Base-by-base conservation (phyloP, 64 coral and sea anemone genomes). In the Pachyseris speciosa region DNA sequence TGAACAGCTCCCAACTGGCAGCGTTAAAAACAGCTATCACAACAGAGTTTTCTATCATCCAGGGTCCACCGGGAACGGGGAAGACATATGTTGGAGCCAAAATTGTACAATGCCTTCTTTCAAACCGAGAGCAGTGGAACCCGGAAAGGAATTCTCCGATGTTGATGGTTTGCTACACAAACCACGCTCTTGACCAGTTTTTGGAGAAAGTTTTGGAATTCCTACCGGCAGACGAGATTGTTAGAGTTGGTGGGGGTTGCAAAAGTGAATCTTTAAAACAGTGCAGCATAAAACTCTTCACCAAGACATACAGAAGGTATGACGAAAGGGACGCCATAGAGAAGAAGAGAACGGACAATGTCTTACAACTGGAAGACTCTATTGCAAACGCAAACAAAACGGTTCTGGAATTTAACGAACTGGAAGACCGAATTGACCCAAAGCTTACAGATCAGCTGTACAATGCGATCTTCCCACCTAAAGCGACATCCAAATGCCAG, bases 1-100 rank as follows among this genome's bases (percentile, higher is more conserved):
- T 96, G 5, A 91, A 92, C 49, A 37, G 75, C 4, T 96, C 94
- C 49, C 94, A 96, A 78, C 65, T 88, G 7, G 85, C 92, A 63
- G 89, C 90, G 30, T 69, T 96, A 49, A 92, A 84, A 75, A 96
- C 78, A 0, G 94, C 89, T 36, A 60, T 96, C 10, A 92, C 94
- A 20, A 74, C n/a, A n/a, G n/a, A n/a, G n/a, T n/a, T n/a, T n/a
- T n/a, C n/a, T n/a, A n/a, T n/a, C n/a, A n/a, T n/a, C n/a, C n/a
- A n/a, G n/a, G n/a, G n/a, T n/a, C n/a, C n/a, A n/a, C n/a, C n/a
- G n/a, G n/a, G n/a, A n/a, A n/a, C n/a, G n/a, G n/a, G n/a, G n/a
- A n/a, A n/a, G n/a, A n/a, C n/a, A n/a, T n/a, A n/a, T n/a, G n/a
- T n/a, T n/a, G n/a, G n/a, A n/a, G n/a, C n/a, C n/a, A n/a, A n/a